These are phyloP conservation scores for Alexandromys fortis DNA, from an alignment of 2,113 vertebrate species.

Conservation along the genomic window DNA sequence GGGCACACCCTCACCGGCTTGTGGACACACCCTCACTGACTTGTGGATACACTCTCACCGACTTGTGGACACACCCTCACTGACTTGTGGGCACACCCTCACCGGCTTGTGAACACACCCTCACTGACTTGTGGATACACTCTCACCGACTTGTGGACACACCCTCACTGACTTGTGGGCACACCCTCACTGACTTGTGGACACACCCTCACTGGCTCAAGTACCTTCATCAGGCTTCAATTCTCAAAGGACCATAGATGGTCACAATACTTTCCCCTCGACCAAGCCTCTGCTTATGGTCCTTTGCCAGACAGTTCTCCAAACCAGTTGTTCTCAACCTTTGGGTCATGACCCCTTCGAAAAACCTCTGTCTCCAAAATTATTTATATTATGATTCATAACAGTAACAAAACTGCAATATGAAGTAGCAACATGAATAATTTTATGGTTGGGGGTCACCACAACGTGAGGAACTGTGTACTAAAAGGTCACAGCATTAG, in stretches of 20 bases:
- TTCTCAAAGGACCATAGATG: neutral
- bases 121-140: neutral
- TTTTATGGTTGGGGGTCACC: neutral
- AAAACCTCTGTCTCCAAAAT: neutral
- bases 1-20: too few species aligned
- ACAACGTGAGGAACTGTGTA: neutral
- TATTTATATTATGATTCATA: neutral
- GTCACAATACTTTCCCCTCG: neutral
- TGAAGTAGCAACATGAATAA: neutral
- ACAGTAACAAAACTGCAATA: neutral
- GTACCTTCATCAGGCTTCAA: neutral
- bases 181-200: neutral
- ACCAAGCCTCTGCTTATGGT: neutral
- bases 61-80: neutral
- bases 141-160: neutral
- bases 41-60: neutral
- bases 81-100: too few species aligned
- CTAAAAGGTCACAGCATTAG: neutral
- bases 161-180: too few species aligned
- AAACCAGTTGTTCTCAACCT: neutral
- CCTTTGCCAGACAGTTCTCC: neutral
- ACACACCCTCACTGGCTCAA: neutral
- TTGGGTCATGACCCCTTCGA: neutral
- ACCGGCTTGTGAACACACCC: neutral
- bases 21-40: neutral